Conservation (phyloP, 2,888 invertebrate species). For the Euplagia quadripunctaria region DNA sequence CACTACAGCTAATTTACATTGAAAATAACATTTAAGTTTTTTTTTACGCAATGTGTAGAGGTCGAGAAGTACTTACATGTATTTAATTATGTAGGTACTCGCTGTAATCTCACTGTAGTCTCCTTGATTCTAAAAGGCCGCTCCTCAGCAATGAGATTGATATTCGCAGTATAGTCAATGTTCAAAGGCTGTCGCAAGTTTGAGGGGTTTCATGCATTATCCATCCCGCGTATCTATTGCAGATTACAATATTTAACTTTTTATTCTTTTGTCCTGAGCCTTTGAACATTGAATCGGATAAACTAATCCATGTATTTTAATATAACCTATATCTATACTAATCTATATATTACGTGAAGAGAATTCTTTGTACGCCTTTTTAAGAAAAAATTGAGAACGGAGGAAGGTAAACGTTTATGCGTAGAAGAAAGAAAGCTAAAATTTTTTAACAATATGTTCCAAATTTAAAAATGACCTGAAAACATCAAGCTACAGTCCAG, state of each 20-base stretch:
- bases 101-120: not conserved
- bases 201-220: conserved; percentile 6
- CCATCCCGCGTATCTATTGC: not conserved
- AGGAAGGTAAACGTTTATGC: too few species aligned
- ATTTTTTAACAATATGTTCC: too few species aligned
- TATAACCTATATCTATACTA: not conserved
- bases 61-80: not conserved
- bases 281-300: not conserved
- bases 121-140: conserved; percentile 2
- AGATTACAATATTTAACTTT: conserved; percentile 1
- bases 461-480: too few species aligned
- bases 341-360: too few species aligned
- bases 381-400: too few species aligned
- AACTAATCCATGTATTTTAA: not conserved
- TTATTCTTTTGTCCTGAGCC: not conserved
- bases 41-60: too few species aligned
- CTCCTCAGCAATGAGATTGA: not conserved
- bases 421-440: too few species aligned
- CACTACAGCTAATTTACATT: too few species aligned
- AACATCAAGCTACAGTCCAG: too few species aligned
- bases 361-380: too few species aligned
- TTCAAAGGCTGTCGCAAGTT: conserved; percentile 8
- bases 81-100: not conserved
- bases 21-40: too few species aligned
- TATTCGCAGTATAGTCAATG: not conserved